These are phyloP conservation scores for Cheilosia vernalis DNA, from an alignment of 2,888 invertebrate genomes.

Conservation along the genomic window DNA sequence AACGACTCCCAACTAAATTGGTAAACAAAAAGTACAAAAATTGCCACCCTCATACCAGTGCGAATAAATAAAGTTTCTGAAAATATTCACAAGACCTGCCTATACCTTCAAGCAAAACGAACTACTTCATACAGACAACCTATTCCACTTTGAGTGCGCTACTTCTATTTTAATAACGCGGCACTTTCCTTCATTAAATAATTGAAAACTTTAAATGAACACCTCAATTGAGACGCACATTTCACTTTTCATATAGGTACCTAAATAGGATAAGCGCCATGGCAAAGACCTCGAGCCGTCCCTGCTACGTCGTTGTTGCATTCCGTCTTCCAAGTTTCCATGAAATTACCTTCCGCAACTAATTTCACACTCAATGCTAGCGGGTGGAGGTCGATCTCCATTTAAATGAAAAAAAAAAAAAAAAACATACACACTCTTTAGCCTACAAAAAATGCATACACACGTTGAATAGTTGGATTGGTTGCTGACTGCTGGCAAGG, in stretches of 20 bases:
- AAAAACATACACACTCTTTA: conserved; percentile 54
- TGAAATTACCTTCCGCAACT: conserved; percentile 69
- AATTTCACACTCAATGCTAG: conserved; percentile 73
- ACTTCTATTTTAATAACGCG: conserved; percentile 22
- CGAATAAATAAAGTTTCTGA: too few relatives aligned
- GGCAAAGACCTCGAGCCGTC: conserved; percentile 48
- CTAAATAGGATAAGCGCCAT: conserved; percentile 41
- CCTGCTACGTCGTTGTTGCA: conserved; percentile 12
- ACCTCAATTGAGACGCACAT: conserved; percentile 51
- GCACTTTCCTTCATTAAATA: conserved; percentile 50
- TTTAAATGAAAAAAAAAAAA: conserved; percentile 49
- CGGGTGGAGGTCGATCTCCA: conserved; percentile 72
- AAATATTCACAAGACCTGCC: too few relatives aligned
- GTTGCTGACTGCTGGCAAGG: conserved; percentile 31
- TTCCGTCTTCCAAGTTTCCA: conserved; percentile 48
- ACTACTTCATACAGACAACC: neutral
- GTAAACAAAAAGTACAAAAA: too few relatives aligned
- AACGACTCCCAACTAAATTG: too few relatives aligned
- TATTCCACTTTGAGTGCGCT: neutral
- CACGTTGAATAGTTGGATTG: conserved; percentile 12
- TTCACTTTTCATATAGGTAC: conserved; percentile 21
- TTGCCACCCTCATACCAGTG: too few relatives aligned
- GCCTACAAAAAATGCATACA: conserved; percentile 49
- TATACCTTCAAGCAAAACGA: too few relatives aligned
- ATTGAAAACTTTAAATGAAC: conserved; percentile 47